Percentiles rank a stretch among this genome's conserved stretches.
Conservation (phyloP, 2,888 invertebrate genomes). For the Cephus nigrinus region DNA sequence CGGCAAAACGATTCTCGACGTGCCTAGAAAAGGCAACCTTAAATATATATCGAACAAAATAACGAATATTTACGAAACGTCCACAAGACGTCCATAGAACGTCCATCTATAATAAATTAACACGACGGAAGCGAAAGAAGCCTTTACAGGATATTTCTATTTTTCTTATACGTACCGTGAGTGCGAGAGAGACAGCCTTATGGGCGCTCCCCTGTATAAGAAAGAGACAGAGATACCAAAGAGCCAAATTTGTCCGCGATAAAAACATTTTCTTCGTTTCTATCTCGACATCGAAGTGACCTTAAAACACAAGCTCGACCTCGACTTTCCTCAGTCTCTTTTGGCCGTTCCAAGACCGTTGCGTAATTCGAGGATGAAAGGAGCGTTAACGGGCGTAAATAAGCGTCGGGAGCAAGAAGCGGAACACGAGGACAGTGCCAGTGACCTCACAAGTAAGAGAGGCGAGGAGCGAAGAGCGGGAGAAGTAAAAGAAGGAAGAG, state of each 20-base stretch:
- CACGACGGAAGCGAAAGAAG: not conserved
- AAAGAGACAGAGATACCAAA: not conserved
- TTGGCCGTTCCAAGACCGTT: not conserved
- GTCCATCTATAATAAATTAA: not conserved
- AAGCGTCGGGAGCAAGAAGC: conserved; percentile 45
- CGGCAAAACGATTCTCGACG: not conserved
- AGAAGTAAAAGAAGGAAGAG: not conserved
- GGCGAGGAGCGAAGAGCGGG: conserved; percentile 7
- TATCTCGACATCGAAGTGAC: not conserved
- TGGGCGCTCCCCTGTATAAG: not conserved
- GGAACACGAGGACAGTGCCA: conserved; percentile 53
- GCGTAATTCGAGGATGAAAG: conserved; percentile 1
- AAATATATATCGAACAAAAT: not conserved
- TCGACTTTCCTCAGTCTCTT: not conserved
- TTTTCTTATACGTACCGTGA: not conserved
- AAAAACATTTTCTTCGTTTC: not conserved
- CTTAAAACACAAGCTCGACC: not conserved
- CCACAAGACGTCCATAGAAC: not conserved
- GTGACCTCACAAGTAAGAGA: conserved; percentile 44
- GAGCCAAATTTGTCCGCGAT: not conserved
- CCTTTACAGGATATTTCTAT: not conserved
- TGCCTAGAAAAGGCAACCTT: not conserved
- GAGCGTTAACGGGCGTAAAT: not conserved
- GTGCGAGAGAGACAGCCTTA: not conserved
- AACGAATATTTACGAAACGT: not conserved